A percentile compares a stretch with the other conserved stretches of the same genome.
phyloP scores from a whole-genome alignment of 2,797 vertebrate genomes.

The Anabacerthia variegaticeps region DNA sequence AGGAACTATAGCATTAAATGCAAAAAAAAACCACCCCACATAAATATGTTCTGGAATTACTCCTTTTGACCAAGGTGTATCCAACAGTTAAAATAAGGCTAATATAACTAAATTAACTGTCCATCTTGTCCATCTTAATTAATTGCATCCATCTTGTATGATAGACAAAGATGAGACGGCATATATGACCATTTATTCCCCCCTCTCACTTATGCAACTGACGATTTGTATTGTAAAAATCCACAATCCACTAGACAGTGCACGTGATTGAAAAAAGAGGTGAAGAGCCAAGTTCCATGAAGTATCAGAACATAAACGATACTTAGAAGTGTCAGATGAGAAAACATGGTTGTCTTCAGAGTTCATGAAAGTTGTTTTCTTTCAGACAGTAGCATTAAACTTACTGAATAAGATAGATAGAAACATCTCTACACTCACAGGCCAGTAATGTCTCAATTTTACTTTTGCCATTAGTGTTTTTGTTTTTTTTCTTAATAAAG shows the following conservation, averaged over 20 bases:
- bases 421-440: conserved; percentile 7
- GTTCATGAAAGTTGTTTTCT: conserved; percentile 19
- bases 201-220: not conserved
- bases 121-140: too few species aligned
- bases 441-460: conserved; percentile 44
- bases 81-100: not conserved
- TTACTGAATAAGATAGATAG: not conserved
- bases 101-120: not conserved
- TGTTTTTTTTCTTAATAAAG: conserved; percentile 31
- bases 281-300: not conserved
- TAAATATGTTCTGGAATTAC: not conserved
- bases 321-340: not conserved
- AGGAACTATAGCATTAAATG: not conserved
- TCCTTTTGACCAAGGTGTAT: not conserved
- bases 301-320: not conserved
- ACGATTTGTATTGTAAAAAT: not conserved
- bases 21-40: not conserved
- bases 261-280: not conserved
- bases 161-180: not conserved
- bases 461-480: conserved; percentile 7
- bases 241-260: not conserved
- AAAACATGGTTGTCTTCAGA: not conserved
- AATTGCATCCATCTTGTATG: too few species aligned
- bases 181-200: not conserved
- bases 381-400: not conserved